Base-by-base conservation (phyloP, 2,113 vertebrate genomes). In the Gobiocypris rarus region DNA sequence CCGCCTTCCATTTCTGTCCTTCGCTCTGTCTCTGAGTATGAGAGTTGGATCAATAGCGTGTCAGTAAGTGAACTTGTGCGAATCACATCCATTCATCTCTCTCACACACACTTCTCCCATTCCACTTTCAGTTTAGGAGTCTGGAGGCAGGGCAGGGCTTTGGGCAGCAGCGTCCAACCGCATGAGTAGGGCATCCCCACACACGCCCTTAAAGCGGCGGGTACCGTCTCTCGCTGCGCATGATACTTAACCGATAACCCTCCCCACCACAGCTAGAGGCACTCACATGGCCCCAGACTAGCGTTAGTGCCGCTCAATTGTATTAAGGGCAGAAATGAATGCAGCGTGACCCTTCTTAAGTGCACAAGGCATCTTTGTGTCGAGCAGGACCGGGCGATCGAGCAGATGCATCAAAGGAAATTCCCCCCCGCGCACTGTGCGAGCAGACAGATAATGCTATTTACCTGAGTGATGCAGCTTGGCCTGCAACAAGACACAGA, bases 311-410 rank as follows among this genome's bases (percentile, higher is more conserved):
- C 65, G 48, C 80, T 82, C 80, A 82, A 82, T 82, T 79, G 74
- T 69, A 69, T 80, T 81, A 74, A 50, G 67, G 45, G 26, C 75
- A 75, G 76, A 75, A 81, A 84, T 81, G 54, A 67, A 56, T 69
- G 77, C 70, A 69, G 73, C 58, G n/a, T 80, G 69, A 80, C 82
- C 76, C 54, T 41, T 80, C 75, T 86, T 74, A 81, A 79, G 56
- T 45, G 85, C 75, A 87, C 82, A 87, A 80, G 56, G 77, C 38
- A 54, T 59, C 82, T 82, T 84, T 87, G 82, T 87, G 63, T 48
- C 3, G 80, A 54, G 50, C 71, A 31, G 56, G 31, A 34, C 56
- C 2, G 28, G 79, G 28, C 65, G 65, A 70, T 56, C 31, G 48
- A 82, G 81, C 73, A 85, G 74, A 82, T 82, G 82, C 63, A 86